Percentiles rank a stretch among this genome's conserved stretches.
phyloP scores from a whole-genome alignment of 2,797 vertebrate genomes.

The Amblyopsis hoosieri region DNA sequence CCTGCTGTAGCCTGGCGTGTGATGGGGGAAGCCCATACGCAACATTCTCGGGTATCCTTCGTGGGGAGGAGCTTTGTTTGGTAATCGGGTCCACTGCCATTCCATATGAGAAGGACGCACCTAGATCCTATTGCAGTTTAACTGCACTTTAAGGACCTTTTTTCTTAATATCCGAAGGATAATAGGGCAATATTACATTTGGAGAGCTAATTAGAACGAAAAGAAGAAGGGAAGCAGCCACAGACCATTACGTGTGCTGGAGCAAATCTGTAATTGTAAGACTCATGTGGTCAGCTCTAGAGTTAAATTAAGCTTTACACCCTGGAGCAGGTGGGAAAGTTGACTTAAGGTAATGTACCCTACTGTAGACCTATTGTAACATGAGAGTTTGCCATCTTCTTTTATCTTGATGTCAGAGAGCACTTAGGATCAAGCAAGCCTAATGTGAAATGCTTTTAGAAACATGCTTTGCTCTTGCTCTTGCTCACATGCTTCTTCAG shows the following conservation, averaged over 20 bases:
- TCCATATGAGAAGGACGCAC: slow-evolving; percentile 4
- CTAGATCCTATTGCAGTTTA: slow-evolving; percentile 32
- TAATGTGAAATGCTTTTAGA: slow-evolving; percentile 14
- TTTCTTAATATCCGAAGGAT: slow-evolving; percentile 21
- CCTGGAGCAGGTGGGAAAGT: slow-evolving; percentile 2
- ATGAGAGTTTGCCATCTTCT: not conserved
- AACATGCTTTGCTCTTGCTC: slow-evolving; percentile 21
- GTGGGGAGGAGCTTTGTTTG: slow-evolving; percentile 14
- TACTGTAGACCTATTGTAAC: not conserved
- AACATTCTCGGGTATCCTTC: slow-evolving; percentile 51
- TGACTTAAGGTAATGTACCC: not conserved
- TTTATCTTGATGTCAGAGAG: slow-evolving; percentile 23
- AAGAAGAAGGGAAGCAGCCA: slow-evolving; percentile 40
- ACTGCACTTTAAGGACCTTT: slow-evolving; percentile 16
- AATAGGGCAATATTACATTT: slow-evolving; percentile 47
- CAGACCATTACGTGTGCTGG: slow-evolving; percentile 30
- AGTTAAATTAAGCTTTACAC: slow-evolving; percentile 44
- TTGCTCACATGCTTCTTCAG: slow-evolving; percentile 34
- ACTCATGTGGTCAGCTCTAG: slow-evolving; percentile 30
- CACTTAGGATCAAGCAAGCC: slow-evolving; percentile 18
- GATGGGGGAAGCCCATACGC: slow-evolving; percentile 56
- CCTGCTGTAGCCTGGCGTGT: slow-evolving; percentile 38
- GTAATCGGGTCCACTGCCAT: slow-evolving; percentile 10
- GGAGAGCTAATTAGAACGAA: slow-evolving; percentile 45
- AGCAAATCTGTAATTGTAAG: slow-evolving; percentile 22